Evolutionary conservation across 2,113 vertebrate genomes (phyloP).

Genomic region (Puffinus mauretanicus): DNA sequence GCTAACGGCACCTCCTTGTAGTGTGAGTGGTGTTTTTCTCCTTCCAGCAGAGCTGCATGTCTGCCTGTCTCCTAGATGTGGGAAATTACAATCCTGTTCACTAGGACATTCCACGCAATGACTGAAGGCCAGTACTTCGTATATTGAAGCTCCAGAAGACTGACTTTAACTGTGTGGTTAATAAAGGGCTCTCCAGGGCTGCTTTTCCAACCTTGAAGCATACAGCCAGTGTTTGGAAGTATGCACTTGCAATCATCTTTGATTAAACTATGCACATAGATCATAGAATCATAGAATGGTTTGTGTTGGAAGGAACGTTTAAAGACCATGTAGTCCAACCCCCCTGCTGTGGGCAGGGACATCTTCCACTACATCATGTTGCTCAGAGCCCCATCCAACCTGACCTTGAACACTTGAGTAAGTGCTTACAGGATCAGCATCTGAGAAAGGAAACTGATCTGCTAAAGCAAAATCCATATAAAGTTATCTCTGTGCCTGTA

Average conservation of each 20-base stretch:
- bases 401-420: background rate
- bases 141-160: background rate
- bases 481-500: background rate
- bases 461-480: background rate
- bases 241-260: rapidly evolving
- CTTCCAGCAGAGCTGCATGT: background rate
- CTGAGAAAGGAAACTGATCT: background rate
- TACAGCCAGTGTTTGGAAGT: background rate
- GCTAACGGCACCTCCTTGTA: background rate
- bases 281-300: background rate
- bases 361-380: background rate
- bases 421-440: background rate
- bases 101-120: background rate
- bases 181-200: background rate
- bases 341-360: background rate
- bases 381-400: background rate
- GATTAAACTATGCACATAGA: background rate
- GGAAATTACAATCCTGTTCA: background rate
- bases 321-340: background rate
- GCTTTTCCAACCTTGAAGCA: background rate
- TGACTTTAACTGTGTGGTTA: background rate
- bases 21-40: background rate
- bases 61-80: background rate
- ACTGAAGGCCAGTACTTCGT: background rate
- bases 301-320: background rate